Evolutionary conservation across 2,888 invertebrate genomes (phyloP).

Genomic region (Eilema griseolum): DNA sequence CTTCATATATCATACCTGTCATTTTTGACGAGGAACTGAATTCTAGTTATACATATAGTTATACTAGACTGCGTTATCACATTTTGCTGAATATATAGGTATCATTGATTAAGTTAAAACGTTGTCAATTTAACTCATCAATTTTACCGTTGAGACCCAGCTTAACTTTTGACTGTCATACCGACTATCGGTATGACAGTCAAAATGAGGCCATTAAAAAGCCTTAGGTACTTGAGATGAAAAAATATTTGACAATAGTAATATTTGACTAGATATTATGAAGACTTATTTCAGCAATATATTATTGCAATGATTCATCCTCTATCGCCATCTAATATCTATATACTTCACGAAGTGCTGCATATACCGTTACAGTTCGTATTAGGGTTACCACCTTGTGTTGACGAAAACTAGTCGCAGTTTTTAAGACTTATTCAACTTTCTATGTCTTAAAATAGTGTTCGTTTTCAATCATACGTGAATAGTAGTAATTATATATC

Average conservation of each 20-base stretch:
- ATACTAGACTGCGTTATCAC: too few relatives aligned
- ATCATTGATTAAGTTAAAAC: not conserved
- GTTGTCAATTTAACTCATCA: not conserved
- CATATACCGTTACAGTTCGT: slow-evolving; percentile 5
- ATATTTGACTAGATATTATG: not conserved
- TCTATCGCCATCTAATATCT: not conserved
- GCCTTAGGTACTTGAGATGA: not conserved
- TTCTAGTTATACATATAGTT: too few relatives aligned
- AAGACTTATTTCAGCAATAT: not conserved
- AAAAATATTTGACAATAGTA: not conserved
- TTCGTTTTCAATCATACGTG: too few relatives aligned
- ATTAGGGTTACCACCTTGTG: not conserved
- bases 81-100: too few relatives aligned
- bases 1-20: not conserved
- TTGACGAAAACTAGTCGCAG: not conserved
- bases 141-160: not conserved
- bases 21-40: too few relatives aligned
- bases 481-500: too few relatives aligned
- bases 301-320: slow-evolving; percentile 6
- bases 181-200: not conserved
- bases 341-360: not conserved
- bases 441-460: too few relatives aligned
- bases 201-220: not conserved
- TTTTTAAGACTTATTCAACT: not conserved
- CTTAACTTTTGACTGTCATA: too few relatives aligned